These are phyloP conservation scores for Talpa occidentalis DNA, from an alignment of 2,113 vertebrate genomes.

Conservation along the genomic window DNA sequence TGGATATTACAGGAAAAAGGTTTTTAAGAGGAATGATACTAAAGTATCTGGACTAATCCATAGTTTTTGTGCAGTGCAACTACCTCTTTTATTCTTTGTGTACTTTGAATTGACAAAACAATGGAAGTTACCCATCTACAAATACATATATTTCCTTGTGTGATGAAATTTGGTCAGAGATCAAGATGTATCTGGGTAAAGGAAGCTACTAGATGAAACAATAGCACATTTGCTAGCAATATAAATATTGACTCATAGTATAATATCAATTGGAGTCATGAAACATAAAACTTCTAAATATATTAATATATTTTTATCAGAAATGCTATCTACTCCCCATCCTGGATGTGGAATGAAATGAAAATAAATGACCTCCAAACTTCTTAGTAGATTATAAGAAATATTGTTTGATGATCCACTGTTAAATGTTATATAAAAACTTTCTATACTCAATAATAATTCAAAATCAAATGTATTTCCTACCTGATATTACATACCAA, in stretches of 20 bases:
- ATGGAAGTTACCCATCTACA: not conserved
- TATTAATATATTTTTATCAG: not conserved
- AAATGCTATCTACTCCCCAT: not conserved
- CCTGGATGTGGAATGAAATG: not conserved
- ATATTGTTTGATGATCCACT: not conserved
- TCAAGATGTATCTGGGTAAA: not conserved
- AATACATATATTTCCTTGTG: not conserved
- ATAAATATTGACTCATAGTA: not conserved
- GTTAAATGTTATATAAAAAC: not conserved
- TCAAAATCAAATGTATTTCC: not conserved
- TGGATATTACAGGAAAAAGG: not conserved
- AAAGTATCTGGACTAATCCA: not conserved
- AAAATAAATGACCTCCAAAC: not conserved
- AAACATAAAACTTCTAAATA: conserved; percentile 27
- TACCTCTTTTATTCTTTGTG: not conserved
- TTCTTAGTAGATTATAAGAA: conserved; percentile 41
- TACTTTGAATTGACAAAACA: not conserved
- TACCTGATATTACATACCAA: not conserved
- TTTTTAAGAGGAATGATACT: not conserved
- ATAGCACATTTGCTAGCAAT: not conserved
- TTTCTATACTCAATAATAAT: not conserved
- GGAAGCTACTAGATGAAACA: not conserved
- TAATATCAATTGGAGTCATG: not conserved
- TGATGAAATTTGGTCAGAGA: not conserved
- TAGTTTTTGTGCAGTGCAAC: not conserved